These are phyloP conservation scores for Yponomeuta plumbellus DNA, from an alignment of 2,888 invertebrate genomes.

Conservation along the genomic window DNA sequence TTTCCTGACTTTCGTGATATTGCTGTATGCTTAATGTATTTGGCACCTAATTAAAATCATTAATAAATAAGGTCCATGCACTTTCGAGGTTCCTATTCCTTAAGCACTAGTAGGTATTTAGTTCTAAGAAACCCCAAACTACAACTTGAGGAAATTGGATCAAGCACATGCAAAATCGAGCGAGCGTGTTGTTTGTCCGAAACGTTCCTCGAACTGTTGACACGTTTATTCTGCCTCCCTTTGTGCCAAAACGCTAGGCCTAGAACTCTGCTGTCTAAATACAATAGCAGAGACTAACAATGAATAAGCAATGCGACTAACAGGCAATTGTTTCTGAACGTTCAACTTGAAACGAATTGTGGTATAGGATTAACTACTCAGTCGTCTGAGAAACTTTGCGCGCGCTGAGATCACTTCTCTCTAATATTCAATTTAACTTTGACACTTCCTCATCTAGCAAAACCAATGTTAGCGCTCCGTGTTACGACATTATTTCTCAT, in stretches of 20 bases:
- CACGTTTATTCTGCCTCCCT: slow-evolving; percentile 11
- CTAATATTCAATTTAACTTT: slow-evolving; percentile 77
- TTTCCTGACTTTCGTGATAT: too few relatives aligned
- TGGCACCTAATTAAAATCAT: too few relatives aligned
- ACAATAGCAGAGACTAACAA: slow-evolving; percentile 32
- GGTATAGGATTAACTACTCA: slow-evolving; percentile 73
- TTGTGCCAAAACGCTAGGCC: slow-evolving; percentile 6
- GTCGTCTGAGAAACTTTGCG: slow-evolving; percentile 57
- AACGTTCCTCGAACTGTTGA: slow-evolving; percentile 9
- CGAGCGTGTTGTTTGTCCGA: background rate
- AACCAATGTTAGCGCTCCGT: slow-evolving; percentile 64
- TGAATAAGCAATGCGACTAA: slow-evolving; percentile 58
- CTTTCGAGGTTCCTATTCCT: too few relatives aligned
- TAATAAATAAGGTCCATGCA: too few relatives aligned
- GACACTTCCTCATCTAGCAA: slow-evolving; percentile 68
- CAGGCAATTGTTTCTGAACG: slow-evolving; percentile 56
- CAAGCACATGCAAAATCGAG: background rate
- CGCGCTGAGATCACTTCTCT: slow-evolving; percentile 62
- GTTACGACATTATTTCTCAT: slow-evolving; percentile 45
- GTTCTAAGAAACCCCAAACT: background rate
- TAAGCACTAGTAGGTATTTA: too few relatives aligned
- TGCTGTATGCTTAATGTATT: too few relatives aligned
- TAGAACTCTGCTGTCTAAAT: background rate
- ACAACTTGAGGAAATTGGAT: background rate
- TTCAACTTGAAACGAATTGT: slow-evolving; percentile 64